These are phyloP conservation scores for Heliconius congener DNA, from an alignment of 1,140 invertebrate species.

Conservation along the genomic window DNA sequence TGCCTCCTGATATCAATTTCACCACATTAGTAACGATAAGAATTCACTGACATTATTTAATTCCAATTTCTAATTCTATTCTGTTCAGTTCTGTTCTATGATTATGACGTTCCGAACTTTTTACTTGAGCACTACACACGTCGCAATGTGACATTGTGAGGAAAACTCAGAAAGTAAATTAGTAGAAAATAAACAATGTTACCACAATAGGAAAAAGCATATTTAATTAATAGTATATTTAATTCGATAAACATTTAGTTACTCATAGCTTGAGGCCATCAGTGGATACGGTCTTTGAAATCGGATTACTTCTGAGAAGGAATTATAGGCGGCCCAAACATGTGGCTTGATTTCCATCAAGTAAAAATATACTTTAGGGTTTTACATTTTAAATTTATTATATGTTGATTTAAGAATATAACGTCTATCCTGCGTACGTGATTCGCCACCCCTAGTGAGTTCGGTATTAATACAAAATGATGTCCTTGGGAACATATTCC, in stretches of 20 bases:
- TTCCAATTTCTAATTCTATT: too few relatives aligned
- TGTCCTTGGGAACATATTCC: slow-evolving; percentile 63
- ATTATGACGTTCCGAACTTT: too few relatives aligned
- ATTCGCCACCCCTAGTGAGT: slow-evolving; percentile 53
- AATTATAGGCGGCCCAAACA: slow-evolving; percentile 40
- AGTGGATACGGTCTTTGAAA: slow-evolving; percentile 28
- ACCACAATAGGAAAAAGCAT: neutral
- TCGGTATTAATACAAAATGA: slow-evolving; percentile 63
- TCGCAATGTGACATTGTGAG: too few relatives aligned
- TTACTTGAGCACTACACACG: too few relatives aligned
- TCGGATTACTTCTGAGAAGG: slow-evolving; percentile 56
- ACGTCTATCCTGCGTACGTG: slow-evolving; percentile 43
- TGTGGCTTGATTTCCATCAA: slow-evolving; percentile 34
- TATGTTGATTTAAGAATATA: slow-evolving; percentile 17
- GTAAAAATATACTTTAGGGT: slow-evolving; percentile 31
- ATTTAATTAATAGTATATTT: neutral
- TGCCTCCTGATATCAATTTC: too few relatives aligned
- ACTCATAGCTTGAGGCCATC: slow-evolving; percentile 17
- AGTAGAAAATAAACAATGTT: neutral
- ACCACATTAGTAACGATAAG: too few relatives aligned
- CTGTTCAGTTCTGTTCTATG: too few relatives aligned
- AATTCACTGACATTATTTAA: too few relatives aligned
- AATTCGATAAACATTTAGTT: neutral
- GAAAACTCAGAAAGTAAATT: neutral
- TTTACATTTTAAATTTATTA: neutral